A percentile compares a stretch with the other conserved stretches of the same genome.
Conservation (phyloP, 2,113 vertebrate genomes). For the Trinectes maculatus region DNA sequence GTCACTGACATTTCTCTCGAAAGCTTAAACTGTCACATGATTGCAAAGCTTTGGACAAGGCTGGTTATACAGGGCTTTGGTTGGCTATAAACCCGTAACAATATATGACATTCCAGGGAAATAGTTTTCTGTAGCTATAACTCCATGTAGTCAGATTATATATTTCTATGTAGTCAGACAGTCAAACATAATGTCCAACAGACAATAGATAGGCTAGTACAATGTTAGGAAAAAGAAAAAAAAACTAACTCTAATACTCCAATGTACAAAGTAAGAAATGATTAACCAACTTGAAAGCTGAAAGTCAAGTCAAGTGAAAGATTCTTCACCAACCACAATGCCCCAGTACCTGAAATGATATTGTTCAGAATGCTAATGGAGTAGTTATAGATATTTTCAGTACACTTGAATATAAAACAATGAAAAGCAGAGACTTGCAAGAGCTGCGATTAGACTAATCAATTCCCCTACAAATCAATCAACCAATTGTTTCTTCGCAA, state of each 20-base stretch:
- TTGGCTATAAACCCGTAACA: conserved; percentile 2
- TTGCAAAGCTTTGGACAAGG: conserved; percentile 23
- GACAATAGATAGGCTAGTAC: neutral
- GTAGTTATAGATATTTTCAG: neutral
- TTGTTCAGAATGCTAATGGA: neutral
- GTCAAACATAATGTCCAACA: neutral
- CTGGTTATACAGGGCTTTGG: neutral
- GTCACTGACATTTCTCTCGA: conserved; percentile 39
- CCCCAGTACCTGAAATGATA: neutral
- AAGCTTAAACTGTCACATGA: conserved; percentile 69
- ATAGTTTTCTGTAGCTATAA: neutral
- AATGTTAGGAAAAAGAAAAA: neutral
- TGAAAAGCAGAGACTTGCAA: neutral
- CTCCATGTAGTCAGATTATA: too few species aligned
- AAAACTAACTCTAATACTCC: neutral
- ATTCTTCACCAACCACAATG: neutral
- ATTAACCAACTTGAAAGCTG: neutral
- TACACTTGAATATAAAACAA: neutral
- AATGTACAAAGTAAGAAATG: neutral
- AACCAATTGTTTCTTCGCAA: neutral
- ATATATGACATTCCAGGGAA: neutral
- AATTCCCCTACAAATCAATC: neutral
- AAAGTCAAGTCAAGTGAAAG: neutral
- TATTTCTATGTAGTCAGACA: neutral
- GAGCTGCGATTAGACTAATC: neutral